These are phyloP conservation scores for Motacilla tschutschensis DNA, from an alignment of 2,113 vertebrate genomes.

Conservation along the genomic window DNA sequence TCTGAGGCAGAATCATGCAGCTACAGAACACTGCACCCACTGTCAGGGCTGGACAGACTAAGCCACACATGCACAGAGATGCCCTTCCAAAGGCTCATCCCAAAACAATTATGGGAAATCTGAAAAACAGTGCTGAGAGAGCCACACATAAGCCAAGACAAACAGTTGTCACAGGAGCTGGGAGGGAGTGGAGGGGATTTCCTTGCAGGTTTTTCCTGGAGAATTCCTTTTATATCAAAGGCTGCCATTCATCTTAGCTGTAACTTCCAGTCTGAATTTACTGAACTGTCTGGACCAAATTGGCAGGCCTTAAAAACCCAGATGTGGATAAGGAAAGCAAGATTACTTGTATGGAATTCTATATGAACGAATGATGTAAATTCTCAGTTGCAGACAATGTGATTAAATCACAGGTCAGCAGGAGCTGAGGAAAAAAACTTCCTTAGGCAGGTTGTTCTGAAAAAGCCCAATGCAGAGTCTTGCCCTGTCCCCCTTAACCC, in stretches of 20 bases:
- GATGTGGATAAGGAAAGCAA: background rate
- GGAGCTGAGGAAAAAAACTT: background rate
- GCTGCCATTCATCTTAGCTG: background rate
- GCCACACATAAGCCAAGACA: constrained; percentile 28
- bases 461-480: background rate
- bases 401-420: background rate
- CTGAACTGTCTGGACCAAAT: background rate
- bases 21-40: background rate
- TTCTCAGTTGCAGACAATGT: background rate
- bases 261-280: constrained; percentile 3
- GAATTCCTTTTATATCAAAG: background rate
- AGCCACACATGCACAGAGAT: constrained; percentile 29
- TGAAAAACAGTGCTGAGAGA: background rate
- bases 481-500: background rate
- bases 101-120: background rate
- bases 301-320: background rate
- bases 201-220: background rate
- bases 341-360: background rate
- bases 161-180: background rate
- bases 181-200: background rate
- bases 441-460: background rate
- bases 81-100: constrained; percentile 6
- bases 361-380: background rate
- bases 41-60: background rate
- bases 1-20: background rate